Percentiles rank a stretch among this genome's conserved stretches.
Conservation (phyloP, 2,888 invertebrate genomes). For the Aphidius colemani region DNA sequence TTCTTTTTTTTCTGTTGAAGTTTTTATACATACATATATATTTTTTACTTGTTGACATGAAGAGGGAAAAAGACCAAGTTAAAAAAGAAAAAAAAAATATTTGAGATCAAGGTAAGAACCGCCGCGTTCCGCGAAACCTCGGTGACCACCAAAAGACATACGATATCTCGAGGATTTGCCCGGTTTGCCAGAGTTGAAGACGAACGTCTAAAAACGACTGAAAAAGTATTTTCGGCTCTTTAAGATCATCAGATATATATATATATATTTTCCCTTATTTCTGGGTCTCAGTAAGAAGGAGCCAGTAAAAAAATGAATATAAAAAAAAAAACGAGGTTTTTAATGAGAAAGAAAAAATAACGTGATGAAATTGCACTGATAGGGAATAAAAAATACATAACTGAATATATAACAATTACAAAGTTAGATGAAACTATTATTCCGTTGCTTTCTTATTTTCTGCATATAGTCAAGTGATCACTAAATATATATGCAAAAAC, state of each 20-base stretch:
- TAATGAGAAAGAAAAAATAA: background rate
- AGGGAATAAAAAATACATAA: too few relatives aligned
- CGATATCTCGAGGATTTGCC: slow-evolving; percentile 16
- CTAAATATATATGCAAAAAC: too few relatives aligned
- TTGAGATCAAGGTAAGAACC: slow-evolving; percentile 19
- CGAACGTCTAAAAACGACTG: slow-evolving; percentile 14
- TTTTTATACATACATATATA: background rate
- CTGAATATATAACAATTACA: too few relatives aligned
- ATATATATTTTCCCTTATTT: slow-evolving; percentile 7
- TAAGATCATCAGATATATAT: background rate
- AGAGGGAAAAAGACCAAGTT: background rate
- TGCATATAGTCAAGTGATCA: too few relatives aligned
- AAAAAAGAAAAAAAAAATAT: slow-evolving; percentile 7
- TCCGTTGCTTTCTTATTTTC: too few relatives aligned
- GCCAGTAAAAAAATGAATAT: slow-evolving; percentile 8
- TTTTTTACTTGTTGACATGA: background rate
- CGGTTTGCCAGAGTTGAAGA: slow-evolving; percentile 1
- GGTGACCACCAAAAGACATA: slow-evolving; percentile 17
- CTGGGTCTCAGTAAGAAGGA: slow-evolving; percentile 17
- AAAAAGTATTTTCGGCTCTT: too few relatives aligned
- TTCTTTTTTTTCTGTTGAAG: background rate
- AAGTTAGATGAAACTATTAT: too few relatives aligned
- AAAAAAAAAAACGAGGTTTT: background rate
- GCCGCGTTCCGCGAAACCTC: slow-evolving; percentile 17
- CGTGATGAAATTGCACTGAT: too few relatives aligned